A percentile compares a stretch with the other conserved stretches of the same genome.
Evolutionary conservation across 1,140 invertebrate species (phyloP).

Genomic region (Orius insidiosus): DNA sequence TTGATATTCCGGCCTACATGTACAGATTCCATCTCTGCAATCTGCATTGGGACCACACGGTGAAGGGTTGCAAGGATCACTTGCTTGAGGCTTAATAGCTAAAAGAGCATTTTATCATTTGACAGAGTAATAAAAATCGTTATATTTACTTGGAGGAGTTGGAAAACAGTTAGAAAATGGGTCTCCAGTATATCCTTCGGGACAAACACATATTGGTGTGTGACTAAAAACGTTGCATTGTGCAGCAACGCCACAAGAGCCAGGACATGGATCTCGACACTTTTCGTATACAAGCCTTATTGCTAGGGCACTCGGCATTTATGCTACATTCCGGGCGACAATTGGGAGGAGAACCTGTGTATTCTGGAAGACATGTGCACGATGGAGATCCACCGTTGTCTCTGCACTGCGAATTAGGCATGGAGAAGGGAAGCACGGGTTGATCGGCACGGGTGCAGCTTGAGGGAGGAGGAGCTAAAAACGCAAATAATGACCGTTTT

Average conservation of each 20-base stretch:
- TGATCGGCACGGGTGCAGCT: conserved; percentile 19
- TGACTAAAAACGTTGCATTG: conserved; percentile 48
- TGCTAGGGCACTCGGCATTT: conserved; percentile 47
- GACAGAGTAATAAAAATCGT: conserved; percentile 2
- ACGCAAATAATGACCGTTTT: conserved; percentile 18
- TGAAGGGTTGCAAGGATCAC: conserved; percentile 51
- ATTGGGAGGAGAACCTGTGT: conserved; percentile 47
- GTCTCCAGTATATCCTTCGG: conserved; percentile 47
- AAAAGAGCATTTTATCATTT: conserved; percentile 8
- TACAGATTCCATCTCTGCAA: conserved; percentile 40
- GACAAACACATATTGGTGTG: conserved; percentile 46
- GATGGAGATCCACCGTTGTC: conserved; percentile 38
- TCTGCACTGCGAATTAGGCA: conserved; percentile 50
- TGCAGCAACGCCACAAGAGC: conserved; percentile 44
- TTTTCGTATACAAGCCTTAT: conserved; percentile 46
- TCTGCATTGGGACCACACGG: conserved; percentile 54
- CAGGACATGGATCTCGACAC: conserved; percentile 50
- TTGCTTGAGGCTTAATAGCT: conserved; percentile 14
- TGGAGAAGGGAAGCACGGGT: conserved; percentile 53
- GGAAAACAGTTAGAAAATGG: conserved; percentile 41
- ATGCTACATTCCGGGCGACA: conserved; percentile 54
- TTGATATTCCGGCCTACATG: conserved; percentile 38
- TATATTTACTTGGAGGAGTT: conserved; percentile 20
- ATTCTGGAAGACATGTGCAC: conserved; percentile 46
- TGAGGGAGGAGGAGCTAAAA: conserved; percentile 22